Base-by-base conservation (phyloP, 2,113 vertebrate genomes). In the Guaruba guarouba region DNA sequence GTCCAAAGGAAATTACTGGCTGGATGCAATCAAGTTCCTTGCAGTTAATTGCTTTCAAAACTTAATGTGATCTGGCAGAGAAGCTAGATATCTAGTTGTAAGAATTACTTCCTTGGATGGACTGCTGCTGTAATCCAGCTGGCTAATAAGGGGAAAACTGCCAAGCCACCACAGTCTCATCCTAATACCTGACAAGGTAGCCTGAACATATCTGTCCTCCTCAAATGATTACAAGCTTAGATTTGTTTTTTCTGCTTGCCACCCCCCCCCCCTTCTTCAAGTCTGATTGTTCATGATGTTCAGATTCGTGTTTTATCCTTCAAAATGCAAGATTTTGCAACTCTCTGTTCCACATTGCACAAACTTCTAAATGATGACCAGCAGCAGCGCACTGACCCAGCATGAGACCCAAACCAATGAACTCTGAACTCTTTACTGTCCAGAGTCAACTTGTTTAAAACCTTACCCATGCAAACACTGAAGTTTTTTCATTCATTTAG, bases 1-100 rank as follows among this genome's bases (percentile, higher is more conserved):
- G 73, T 59, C 67, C 67, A 79, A 93, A 95, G 78, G 80, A 97
- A 96, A 96, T 95, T 75, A 90, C 57, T 80, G 76, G 14, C 49
- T 95, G 59, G 25, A 85, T 83, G 82, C 64, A 88, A 95, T 93
- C 88, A 96, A 86, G 86, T 84, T 96, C 43, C 82, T 93, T 94
- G 92, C 11, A 35, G 75, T 81, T 94, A 96, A 93, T 89, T 95
- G 90, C 78, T 94, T 73, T 95, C 86, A 92, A 90, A 89, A 67
- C 41, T 37, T 80, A 92, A 95, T 71, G 73, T 59, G 76, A 97
- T 76, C 49, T 88, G 73, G 80, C 82, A 94, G 61, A 95, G 74
- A 88, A 96, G 57, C 51, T 90, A 77, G 52, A 23, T 95, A 77
- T 82, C 46, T 88, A 24, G 39, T 62, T 93, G 17, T 74, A 88